Conservation (phyloP, 2,113 vertebrate genomes). For the Solenodon paradoxus region DNA sequence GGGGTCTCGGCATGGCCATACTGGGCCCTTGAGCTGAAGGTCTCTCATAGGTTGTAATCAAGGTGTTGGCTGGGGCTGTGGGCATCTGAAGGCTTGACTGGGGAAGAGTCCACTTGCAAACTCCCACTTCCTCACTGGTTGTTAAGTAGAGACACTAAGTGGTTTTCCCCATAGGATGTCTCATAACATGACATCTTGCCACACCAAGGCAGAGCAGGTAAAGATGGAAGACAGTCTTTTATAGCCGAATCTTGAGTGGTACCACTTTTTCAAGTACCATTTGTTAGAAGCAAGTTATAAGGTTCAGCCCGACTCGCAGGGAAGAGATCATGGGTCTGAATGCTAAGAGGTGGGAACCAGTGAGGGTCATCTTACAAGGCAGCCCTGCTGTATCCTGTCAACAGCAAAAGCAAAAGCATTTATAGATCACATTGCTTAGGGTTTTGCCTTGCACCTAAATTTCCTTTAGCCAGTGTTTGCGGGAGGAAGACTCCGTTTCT, state of each 20-base stretch:
- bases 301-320: neutral
- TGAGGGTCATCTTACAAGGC: neutral
- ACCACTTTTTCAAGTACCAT: neutral
- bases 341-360: neutral
- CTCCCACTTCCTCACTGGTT: neutral
- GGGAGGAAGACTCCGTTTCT: neutral
- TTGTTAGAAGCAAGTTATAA: neutral
- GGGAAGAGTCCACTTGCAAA: too few relatives aligned
- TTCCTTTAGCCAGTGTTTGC: neutral
- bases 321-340: neutral
- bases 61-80: neutral
- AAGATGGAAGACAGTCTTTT: neutral
- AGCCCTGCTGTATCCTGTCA: neutral
- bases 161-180: neutral
- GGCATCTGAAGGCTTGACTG: neutral
- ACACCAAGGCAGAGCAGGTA: neutral
- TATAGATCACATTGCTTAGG: neutral
- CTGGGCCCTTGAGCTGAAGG: neutral
- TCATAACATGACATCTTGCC: neutral
- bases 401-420: neutral
- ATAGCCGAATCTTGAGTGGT: neutral
- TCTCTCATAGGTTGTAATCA: neutral
- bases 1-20: neutral
- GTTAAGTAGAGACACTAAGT: neutral
- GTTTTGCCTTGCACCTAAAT: neutral